Conservation (phyloP, 1,140 invertebrate genomes). For the Drosophila pandora region DNA sequence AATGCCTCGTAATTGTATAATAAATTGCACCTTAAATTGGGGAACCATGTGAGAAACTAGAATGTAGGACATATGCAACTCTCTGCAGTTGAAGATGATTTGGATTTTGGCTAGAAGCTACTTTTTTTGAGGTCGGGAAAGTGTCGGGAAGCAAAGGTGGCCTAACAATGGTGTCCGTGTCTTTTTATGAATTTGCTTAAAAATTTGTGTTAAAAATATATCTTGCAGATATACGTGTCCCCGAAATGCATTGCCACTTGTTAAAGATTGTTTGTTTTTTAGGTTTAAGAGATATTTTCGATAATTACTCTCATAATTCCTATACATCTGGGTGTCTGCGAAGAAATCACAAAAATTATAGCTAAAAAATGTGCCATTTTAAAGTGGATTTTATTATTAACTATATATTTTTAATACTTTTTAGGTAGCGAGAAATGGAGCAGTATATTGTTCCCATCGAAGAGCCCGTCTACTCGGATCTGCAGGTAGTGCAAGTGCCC, state of each 20-base stretch:
- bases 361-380: too few relatives aligned
- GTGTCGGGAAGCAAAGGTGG: neutral
- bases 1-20: conserved; percentile 43
- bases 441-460: conserved; percentile 67
- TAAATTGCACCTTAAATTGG: conserved; percentile 18
- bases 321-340: too few relatives aligned
- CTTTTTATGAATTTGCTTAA: neutral
- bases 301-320: too few relatives aligned
- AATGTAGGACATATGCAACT: neutral
- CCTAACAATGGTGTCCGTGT: neutral
- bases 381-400: neutral
- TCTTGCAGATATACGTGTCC: neutral
- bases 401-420: neutral
- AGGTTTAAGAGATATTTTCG: too few relatives aligned
- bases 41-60: conserved; percentile 7
- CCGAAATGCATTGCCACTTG: too few relatives aligned
- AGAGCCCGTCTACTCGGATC: conserved; percentile 70
- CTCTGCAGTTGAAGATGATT: neutral
- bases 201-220: neutral
- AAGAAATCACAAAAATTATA: too few relatives aligned
- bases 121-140: neutral
- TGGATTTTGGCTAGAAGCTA: neutral
- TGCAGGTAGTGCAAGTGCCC: conserved; percentile 79
- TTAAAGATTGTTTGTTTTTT: neutral
- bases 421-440: conserved; percentile 42